Base-by-base conservation (phyloP, 1,140 invertebrate species). In the Papilio glaucus region DNA sequence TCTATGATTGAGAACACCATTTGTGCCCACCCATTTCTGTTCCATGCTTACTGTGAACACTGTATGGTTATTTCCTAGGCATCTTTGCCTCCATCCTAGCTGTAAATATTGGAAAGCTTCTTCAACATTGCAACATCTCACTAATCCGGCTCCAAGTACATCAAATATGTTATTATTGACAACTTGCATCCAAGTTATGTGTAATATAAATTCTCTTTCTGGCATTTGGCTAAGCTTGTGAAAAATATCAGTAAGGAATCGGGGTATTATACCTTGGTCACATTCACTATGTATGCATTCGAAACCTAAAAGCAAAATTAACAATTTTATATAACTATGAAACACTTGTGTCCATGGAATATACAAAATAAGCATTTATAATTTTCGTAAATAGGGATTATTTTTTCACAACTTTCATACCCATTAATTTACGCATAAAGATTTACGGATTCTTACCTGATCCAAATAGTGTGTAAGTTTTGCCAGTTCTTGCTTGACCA, bases 381-480 rank as follows among this genome's bases (percentile, higher is more conserved):
- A n/a, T n/a, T n/a, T n/a, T n/a, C n/a, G 29, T 6, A 33, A 33
- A 2, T 33, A 33, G 2, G 6, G 29, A 33, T 33, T 33, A 3
- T 3, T 33, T 33, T 33, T 3, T 2, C 29, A 33, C 29, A 33
- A 33, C 6, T 33, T 6, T 33, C 29, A 3, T 33, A 33, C 29
- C n/a, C n/a, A n/a, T n/a, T n/a, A n/a, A n/a, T n/a, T n/a, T n/a
- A n/a, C n/a, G n/a, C n/a, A n/a, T n/a, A n/a, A n/a, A n/a, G n/a
- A n/a, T n/a, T n/a, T n/a, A n/a, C n/a, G n/a, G n/a, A n/a, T n/a
- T n/a, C n/a, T 33, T 84, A 93, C 93, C 93, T 84, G 96, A 95
- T 9, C 97, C 97, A 83, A 96, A 95, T 71, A 97, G 93, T 1
- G 96, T 96, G 80, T 96, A 97, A 1, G 96, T 96, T 91, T 97